Conservation (phyloP, 2,113 vertebrate species). For the Chaenocephalus aceratus region DNA sequence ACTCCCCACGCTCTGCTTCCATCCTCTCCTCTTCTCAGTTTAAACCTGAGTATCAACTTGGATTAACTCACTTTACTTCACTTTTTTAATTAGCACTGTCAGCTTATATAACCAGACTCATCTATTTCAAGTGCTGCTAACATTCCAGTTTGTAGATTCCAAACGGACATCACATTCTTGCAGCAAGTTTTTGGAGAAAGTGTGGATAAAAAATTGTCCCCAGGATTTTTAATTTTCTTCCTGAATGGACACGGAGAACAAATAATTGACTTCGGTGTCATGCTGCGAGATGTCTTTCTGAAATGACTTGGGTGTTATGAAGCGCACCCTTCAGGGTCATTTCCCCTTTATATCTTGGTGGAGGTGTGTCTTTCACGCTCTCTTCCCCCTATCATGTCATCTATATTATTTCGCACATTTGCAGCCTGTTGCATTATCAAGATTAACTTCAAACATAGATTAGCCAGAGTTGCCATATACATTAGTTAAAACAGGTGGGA, state of each 20-base stretch:
- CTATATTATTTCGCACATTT: not conserved
- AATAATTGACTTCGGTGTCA: not conserved
- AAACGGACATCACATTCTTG: not conserved
- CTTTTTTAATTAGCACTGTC: constrained; percentile 44
- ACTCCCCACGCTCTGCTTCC: constrained; percentile 35
- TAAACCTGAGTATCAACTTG: constrained; percentile 35
- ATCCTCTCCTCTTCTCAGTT: constrained; percentile 24
- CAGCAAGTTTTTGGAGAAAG: not conserved
- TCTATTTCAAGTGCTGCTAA: not conserved
- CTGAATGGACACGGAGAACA: not conserved
- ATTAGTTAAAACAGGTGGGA: not conserved
- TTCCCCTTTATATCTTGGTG: not conserved
- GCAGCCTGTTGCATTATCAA: not conserved
- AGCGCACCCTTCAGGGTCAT: not conserved
- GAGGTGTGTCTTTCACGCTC: not conserved
- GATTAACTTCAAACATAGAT: not conserved
- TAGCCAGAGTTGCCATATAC: not conserved
- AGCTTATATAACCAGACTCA: constrained; percentile 5
- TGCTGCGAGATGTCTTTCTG: not conserved
- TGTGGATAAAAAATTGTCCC: not conserved
- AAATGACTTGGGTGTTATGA: too few relatives aligned
- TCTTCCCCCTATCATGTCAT: not conserved
- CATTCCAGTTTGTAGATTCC: not conserved
- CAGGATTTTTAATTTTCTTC: not conserved
- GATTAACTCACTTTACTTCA: constrained; percentile 38